phyloP scores from a whole-genome alignment of 2,113 vertebrate genomes.

The Solea solea region DNA sequence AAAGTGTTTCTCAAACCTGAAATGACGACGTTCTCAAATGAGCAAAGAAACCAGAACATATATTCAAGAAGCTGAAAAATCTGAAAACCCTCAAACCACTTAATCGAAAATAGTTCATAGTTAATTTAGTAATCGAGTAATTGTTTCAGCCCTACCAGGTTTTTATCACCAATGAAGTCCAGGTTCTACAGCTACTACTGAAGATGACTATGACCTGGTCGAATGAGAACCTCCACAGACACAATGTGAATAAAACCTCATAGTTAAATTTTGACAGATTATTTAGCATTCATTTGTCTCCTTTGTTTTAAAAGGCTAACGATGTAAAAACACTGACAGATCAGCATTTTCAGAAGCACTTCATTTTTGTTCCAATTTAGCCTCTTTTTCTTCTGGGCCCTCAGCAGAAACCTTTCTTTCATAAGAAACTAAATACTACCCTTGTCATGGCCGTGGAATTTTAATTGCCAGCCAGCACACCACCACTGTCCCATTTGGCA shows the following conservation, averaged over 20 bases:
- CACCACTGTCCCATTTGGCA: constrained; percentile 64
- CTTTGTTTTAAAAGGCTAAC: background rate
- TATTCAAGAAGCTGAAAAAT: too few relatives aligned
- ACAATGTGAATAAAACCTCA: background rate
- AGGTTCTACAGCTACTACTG: too few relatives aligned
- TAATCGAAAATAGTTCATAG: too few relatives aligned
- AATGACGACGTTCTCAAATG: too few relatives aligned
- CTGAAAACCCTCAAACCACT: too few relatives aligned
- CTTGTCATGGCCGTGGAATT: constrained; percentile 73
- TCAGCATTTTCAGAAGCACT: constrained; percentile 12
- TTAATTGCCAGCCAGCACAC: constrained; percentile 70
- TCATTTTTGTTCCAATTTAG: constrained; percentile 41
- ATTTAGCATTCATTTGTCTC: background rate
- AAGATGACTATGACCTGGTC: too few relatives aligned
- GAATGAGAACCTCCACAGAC: too few relatives aligned
- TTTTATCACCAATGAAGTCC: too few relatives aligned
- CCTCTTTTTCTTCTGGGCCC: constrained; percentile 36
- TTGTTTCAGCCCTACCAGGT: too few relatives aligned
- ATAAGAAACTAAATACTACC: constrained; percentile 66
- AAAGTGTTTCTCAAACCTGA: too few relatives aligned
- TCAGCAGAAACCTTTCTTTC: constrained; percentile 54
- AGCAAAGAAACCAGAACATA: too few relatives aligned
- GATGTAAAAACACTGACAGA: background rate
- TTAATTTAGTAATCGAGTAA: too few relatives aligned
- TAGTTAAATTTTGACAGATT: background rate